Conservation (phyloP, 2,797 vertebrate species). For the Gymnoscopelus microlampas region DNA sequence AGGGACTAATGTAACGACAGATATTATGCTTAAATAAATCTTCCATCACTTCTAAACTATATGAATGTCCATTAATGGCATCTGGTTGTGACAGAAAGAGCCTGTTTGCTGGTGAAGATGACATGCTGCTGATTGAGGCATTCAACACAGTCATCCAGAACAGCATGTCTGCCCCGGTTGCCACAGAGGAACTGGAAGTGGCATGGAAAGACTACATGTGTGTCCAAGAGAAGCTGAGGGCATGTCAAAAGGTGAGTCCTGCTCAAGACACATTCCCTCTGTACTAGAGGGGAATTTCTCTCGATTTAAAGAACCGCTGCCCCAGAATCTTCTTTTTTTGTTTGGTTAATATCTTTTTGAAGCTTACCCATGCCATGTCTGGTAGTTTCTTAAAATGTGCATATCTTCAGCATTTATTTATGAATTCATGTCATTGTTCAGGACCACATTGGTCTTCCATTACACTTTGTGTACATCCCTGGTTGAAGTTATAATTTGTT, state of each 20-base stretch:
- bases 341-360: too few species aligned
- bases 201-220: slow-evolving; percentile 72
- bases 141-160: slow-evolving; percentile 69
- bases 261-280: not conserved
- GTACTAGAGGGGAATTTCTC: too few species aligned
- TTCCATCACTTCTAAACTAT: not conserved
- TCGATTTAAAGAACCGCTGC: too few species aligned
- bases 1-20: too few species aligned
- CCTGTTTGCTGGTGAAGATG: slow-evolving; percentile 53
- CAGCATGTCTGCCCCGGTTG: slow-evolving; percentile 52
- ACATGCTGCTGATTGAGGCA: slow-evolving; percentile 76
- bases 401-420: too few species aligned
- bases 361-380: too few species aligned
- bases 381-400: too few species aligned
- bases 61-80: not conserved
- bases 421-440: too few species aligned
- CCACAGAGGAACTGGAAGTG: slow-evolving; percentile 72
- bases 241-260: slow-evolving; percentile 67
- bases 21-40: too few species aligned
- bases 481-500: not conserved
- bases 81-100: slow-evolving; percentile 28
- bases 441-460: too few species aligned
- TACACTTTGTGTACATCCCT: too few species aligned
- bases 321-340: too few species aligned
- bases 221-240: slow-evolving; percentile 72